Evolutionary conservation across 1,140 invertebrate genomes (phyloP).

Genomic region (Caenorhabditis elegans): DNA sequence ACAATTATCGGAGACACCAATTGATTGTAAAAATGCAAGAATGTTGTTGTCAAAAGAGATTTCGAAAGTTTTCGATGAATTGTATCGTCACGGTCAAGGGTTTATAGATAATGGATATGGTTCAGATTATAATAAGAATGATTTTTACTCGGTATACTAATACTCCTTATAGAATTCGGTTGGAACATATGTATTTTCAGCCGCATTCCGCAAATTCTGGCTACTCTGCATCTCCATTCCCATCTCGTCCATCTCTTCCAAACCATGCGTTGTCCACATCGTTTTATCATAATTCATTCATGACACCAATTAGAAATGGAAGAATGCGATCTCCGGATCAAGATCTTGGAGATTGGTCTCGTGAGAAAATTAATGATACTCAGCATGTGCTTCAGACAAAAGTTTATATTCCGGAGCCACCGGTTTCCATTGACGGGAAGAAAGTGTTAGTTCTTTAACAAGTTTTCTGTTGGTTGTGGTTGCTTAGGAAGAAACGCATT

Average conservation of each 20-base stretch:
- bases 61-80: not conserved
- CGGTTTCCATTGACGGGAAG: not conserved
- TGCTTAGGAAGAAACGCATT: no score
- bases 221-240: not conserved
- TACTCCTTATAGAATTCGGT: not conserved
- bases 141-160: not conserved
- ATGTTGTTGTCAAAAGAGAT: conserved; percentile 2
- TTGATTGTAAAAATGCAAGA: not conserved
- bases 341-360: not conserved
- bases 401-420: not conserved
- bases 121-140: not conserved
- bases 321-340: not conserved
- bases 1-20: not conserved
- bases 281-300: not conserved
- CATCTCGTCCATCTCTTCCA: no score
- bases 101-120: not conserved
- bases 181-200: not conserved
- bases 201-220: not conserved
- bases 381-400: not conserved
- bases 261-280: no score
- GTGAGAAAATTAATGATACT: not conserved
- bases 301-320: not conserved
- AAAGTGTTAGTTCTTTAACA: not conserved
- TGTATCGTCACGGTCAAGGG: not conserved
- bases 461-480: no score